Conservation (phyloP, 2,797 vertebrate species). For the Cygnus olor region DNA sequence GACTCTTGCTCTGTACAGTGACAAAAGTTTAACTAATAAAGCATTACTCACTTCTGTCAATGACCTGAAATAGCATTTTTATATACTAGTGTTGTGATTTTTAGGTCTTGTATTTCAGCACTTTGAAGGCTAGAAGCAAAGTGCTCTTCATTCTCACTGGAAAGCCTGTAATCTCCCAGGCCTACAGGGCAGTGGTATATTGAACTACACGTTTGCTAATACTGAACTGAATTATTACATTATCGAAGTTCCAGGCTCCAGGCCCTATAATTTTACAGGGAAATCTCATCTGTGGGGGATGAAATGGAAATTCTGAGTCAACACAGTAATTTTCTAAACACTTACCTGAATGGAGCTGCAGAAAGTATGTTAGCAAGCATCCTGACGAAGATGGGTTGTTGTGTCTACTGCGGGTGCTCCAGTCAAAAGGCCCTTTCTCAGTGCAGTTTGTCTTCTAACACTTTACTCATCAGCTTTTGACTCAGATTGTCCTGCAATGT, state of each 20-base stretch:
- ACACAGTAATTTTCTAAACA: neutral
- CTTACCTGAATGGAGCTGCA: neutral
- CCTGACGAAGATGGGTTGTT: neutral
- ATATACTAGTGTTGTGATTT: neutral
- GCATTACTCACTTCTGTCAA: neutral
- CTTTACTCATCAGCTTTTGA: conserved; percentile 25
- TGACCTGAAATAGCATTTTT: neutral
- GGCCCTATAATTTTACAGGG: neutral
- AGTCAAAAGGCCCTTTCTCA: neutral
- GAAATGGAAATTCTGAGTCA: neutral
- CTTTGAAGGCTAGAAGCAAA: neutral
- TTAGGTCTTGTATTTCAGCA: neutral
- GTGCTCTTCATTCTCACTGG: neutral
- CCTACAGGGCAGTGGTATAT: neutral
- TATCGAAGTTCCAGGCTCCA: neutral
- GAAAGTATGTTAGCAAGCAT: neutral
- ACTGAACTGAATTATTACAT: neutral
- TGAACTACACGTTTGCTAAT: neutral
- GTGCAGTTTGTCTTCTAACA: neutral
- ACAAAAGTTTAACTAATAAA: neutral
- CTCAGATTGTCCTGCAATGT: conserved; percentile 15
- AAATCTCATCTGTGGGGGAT: neutral
- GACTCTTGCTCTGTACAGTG: neutral
- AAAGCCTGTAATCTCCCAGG: neutral
- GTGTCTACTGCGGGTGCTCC: neutral